phyloP scores from a whole-genome alignment of 53 echinoderm and acorn worm species.

The Paracentrotus lividus region DNA sequence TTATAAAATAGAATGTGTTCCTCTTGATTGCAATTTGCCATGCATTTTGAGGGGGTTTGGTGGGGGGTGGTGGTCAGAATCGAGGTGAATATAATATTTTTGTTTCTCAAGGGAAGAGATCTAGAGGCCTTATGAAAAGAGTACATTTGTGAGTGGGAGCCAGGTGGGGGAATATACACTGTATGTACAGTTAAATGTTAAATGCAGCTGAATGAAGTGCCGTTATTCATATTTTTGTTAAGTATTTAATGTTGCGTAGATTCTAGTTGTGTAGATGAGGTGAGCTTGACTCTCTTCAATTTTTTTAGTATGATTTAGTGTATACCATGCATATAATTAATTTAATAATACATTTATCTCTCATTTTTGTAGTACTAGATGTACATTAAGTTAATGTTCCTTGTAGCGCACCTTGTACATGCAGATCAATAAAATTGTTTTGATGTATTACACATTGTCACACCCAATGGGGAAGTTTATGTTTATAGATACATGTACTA shows the following conservation, averaged over 20 bases:
- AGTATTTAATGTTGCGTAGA: not conserved
- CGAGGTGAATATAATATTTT: too few species aligned
- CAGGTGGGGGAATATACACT: not conserved
- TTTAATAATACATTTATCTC: not conserved
- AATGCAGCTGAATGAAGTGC: slow-evolving; percentile 39
- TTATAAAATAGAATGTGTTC: too few species aligned
- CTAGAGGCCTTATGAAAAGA: slow-evolving; percentile 27
- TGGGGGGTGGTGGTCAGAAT: too few species aligned
- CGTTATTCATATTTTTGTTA: not conserved
- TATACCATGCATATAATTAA: not conserved
- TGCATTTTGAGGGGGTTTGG: too few species aligned
- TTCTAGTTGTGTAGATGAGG: not conserved
- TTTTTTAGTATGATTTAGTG: too few species aligned
- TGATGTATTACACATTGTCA: not conserved
- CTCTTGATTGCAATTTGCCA: too few species aligned
- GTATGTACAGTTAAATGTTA: too few species aligned
- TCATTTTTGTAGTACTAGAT: not conserved
- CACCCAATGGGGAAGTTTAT: not conserved
- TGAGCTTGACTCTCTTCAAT: not conserved
- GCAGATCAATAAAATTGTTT: not conserved
- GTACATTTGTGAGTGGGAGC: not conserved
- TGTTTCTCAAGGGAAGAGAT: not conserved
- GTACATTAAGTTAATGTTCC: not conserved
- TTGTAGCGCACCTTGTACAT: not conserved
- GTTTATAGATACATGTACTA: not conserved